Conservation (phyloP, 2,888 invertebrate genomes). For the Phragmatobia fuliginosa region DNA sequence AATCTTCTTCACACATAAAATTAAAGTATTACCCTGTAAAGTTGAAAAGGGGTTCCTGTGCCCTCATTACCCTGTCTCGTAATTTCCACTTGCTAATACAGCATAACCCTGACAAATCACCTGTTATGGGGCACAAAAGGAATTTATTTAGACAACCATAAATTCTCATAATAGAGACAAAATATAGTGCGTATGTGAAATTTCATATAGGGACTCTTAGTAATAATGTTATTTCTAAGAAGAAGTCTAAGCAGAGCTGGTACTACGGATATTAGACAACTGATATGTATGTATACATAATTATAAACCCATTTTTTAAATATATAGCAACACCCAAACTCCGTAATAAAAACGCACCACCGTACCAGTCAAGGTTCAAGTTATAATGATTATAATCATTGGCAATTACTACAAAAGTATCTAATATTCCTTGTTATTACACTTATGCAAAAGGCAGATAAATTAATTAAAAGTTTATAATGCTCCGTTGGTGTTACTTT, state of each 20-base stretch:
- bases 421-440: too few relatives aligned
- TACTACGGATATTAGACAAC: too few relatives aligned
- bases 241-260: too few relatives aligned
- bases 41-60: conserved; percentile 49
- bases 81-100: conserved; percentile 66
- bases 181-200: conserved; percentile 17
- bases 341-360: too few relatives aligned
- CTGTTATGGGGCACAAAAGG: conserved; percentile 46
- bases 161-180: conserved; percentile 34
- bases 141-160: conserved; percentile 51
- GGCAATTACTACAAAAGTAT: not conserved
- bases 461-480: not conserved
- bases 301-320: too few relatives aligned
- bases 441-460: too few relatives aligned
- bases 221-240: too few relatives aligned
- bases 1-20: conserved; percentile 56
- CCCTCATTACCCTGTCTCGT: conserved; percentile 64
- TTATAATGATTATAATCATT: not conserved
- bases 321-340: too few relatives aligned
- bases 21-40: conserved; percentile 57
- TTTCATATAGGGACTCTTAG: not conserved
- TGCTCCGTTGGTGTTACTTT: not conserved
- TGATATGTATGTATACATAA: too few relatives aligned
- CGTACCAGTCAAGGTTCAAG: too few relatives aligned
- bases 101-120: conserved; percentile 63